Conservation (phyloP, 2,888 invertebrate species). For the Carabus problematicus region DNA sequence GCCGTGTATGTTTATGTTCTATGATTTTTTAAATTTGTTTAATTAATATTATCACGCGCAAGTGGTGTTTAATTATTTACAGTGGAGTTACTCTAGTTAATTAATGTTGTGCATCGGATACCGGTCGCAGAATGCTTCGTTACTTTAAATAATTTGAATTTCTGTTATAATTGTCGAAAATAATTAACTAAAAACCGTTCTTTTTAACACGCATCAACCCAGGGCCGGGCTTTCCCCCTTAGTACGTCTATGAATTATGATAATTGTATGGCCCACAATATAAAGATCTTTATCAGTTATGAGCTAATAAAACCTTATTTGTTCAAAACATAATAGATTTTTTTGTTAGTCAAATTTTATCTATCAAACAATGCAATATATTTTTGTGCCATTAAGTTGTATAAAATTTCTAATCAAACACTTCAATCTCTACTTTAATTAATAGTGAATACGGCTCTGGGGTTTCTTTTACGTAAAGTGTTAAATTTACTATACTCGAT, state of each 20-base stretch:
- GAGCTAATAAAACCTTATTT: background rate
- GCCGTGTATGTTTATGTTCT: background rate
- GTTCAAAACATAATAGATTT: background rate
- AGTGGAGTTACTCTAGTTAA: constrained; percentile 33
- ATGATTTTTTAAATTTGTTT: constrained; percentile 3
- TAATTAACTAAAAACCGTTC: too few relatives aligned
- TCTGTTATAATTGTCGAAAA: background rate
- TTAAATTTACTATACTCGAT: too few relatives aligned
- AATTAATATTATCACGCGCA: constrained; percentile 3
- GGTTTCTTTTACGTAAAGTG: too few relatives aligned
- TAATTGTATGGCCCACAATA: too few relatives aligned
- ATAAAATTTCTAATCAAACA: too few relatives aligned
- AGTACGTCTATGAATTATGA: too few relatives aligned
- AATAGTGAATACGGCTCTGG: too few relatives aligned
- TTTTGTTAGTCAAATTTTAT: background rate
- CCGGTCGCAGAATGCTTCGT: constrained; percentile 2
- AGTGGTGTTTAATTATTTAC: constrained; percentile 27
- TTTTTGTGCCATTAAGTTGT: too few relatives aligned
- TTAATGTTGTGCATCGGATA: constrained; percentile 7
- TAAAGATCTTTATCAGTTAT: too few relatives aligned
- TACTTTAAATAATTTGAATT: constrained; percentile 5
- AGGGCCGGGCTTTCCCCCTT: too few relatives aligned
- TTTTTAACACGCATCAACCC: too few relatives aligned
- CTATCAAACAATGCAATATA: background rate
- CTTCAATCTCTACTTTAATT: too few relatives aligned